Conservation (phyloP, 2,113 vertebrate species). For the Cryptotis parvus region DNA sequence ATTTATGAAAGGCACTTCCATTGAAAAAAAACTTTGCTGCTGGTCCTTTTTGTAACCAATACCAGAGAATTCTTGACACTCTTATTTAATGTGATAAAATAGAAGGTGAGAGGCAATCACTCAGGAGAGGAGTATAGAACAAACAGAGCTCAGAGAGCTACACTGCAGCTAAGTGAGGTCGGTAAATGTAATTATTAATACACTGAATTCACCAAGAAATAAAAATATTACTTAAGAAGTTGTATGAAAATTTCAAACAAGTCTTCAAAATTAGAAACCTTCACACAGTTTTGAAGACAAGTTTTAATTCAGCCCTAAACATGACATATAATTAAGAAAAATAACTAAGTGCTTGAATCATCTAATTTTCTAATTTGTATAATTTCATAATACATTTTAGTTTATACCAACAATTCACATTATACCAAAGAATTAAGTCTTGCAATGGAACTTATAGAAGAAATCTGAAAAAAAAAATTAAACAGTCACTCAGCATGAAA, state of each 20-base stretch:
- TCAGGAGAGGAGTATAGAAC: constrained; percentile 51
- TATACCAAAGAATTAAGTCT: background rate
- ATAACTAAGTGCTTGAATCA: background rate
- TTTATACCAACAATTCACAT: background rate
- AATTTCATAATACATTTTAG: background rate
- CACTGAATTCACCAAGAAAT: constrained; percentile 24
- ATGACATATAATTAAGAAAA: constrained; percentile 24
- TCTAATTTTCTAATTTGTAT: constrained; percentile 27
- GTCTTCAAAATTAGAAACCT: constrained; percentile 49
- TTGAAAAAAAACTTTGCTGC: constrained; percentile 62
- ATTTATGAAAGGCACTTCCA: constrained; percentile 73
- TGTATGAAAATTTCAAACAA: constrained; percentile 23
- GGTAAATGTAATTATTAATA: constrained; percentile 57
- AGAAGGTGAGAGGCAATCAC: constrained; percentile 67
- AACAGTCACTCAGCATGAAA: background rate
- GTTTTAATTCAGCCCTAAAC: constrained; percentile 27
- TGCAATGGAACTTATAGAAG: constrained; percentile 1
- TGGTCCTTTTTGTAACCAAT: constrained; percentile 66
- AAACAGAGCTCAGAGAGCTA: constrained; percentile 9
- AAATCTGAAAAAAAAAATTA: background rate
- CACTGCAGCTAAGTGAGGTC: background rate
- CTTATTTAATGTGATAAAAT: constrained; percentile 68
- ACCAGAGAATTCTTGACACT: constrained; percentile 69
- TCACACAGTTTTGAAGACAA: constrained; percentile 30
- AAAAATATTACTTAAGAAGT: constrained; percentile 60